A percentile compares a stretch with the other conserved stretches of the same genome.
These are phyloP conservation scores for Amphiprion clarkii DNA, from an alignment of 2,797 vertebrate species.

Conservation along the genomic window DNA sequence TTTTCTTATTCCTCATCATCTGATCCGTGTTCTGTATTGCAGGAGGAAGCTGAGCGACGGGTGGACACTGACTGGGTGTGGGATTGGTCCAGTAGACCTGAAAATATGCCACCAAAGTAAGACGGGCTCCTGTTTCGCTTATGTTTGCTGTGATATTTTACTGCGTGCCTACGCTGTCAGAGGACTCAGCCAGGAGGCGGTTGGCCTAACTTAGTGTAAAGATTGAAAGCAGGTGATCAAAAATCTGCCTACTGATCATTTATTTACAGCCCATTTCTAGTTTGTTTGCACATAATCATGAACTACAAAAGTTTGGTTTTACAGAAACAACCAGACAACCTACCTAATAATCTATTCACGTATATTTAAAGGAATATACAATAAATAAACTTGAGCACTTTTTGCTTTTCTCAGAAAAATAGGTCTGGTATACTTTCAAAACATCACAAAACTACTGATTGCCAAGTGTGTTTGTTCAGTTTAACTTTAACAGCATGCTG, in stretches of 20 bases:
- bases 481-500: conserved; percentile 24
- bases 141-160: background rate
- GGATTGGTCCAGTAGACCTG: conserved; percentile 87
- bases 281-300: background rate
- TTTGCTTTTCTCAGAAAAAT: too few relatives aligned
- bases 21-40: background rate
- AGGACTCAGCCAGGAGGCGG: background rate
- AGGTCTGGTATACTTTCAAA: background rate
- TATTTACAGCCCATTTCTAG: background rate
- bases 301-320: too few relatives aligned
- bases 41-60: conserved; percentile 80
- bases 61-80: conserved; percentile 83
- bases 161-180: background rate
- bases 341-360: background rate
- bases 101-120: conserved; percentile 86
- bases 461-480: background rate
- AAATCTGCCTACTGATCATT: background rate
- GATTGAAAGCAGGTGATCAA: conserved; percentile 13
- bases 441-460: background rate
- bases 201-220: conserved; percentile 30
- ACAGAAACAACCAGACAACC: background rate
- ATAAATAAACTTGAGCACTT: background rate
- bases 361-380: background rate
- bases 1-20: too few relatives aligned
- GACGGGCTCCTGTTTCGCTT: conserved; percentile 1